These are phyloP conservation scores for Phthorimaea operculella DNA, from an alignment of 1,140 invertebrate genomes.

Conservation along the genomic window DNA sequence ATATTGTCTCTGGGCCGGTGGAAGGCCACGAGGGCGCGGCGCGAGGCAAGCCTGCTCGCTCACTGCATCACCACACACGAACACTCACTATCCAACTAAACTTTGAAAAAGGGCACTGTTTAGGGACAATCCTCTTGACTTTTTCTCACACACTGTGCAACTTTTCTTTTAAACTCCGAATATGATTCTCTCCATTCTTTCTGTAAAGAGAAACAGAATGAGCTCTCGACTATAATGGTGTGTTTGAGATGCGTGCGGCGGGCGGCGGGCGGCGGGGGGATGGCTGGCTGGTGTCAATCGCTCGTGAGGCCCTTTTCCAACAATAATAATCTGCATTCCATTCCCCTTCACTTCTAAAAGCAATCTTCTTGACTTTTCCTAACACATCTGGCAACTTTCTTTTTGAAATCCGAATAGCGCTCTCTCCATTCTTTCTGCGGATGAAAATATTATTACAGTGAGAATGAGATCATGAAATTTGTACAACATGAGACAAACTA, in stretches of 20 bases:
- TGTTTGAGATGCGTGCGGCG: neutral
- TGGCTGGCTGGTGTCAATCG: constrained; percentile 10
- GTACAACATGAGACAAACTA: neutral
- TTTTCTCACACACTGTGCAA: constrained; percentile 96
- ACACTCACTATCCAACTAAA: constrained; percentile 63
- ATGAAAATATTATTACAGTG: constrained; percentile 32
- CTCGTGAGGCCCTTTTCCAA: constrained; percentile 48
- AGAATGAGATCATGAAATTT: constrained; percentile 23
- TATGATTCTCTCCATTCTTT: constrained; percentile 99
- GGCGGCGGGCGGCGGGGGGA: neutral
- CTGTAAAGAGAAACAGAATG: constrained; percentile 73
- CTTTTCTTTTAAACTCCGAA: constrained; percentile 97
- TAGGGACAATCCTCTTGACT: constrained; percentile 96
- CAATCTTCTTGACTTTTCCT: constrained; percentile 97
- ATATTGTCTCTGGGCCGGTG: constrained; percentile 61
- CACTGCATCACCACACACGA: constrained; percentile 59
- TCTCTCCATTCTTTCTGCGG: constrained; percentile 97
- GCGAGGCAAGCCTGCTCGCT: constrained; percentile 25
- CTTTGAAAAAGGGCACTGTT: constrained; percentile 65
- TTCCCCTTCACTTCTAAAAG: constrained; percentile 72
- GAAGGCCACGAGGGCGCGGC: constrained; percentile 28
- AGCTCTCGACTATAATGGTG: constrained; percentile 44
- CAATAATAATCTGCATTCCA: constrained; percentile 42
- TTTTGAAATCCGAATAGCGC: constrained; percentile 94
- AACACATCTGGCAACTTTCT: constrained; percentile 95